Evolutionary conservation across 2,797 vertebrate genomes (phyloP).

Genomic region (Myioborus miniatus): DNA sequence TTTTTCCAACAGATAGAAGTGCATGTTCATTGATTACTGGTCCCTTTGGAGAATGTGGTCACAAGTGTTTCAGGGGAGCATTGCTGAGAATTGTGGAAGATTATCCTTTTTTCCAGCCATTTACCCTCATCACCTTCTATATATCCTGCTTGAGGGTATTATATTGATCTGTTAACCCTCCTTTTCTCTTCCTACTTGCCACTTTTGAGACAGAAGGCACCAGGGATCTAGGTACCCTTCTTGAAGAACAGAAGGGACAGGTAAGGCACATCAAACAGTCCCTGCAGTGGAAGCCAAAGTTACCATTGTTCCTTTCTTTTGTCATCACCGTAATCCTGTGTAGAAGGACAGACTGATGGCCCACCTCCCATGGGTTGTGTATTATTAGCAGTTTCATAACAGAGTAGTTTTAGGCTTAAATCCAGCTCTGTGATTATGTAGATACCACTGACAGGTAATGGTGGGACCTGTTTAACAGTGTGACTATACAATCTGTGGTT

Average conservation of each 20-base stretch:
- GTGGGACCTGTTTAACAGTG: background rate
- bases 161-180: background rate
- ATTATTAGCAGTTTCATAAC: background rate
- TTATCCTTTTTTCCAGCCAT: background rate
- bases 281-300: background rate
- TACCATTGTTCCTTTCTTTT: background rate
- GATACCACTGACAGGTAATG: background rate
- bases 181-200: background rate
- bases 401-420: background rate
- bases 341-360: background rate
- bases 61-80: background rate
- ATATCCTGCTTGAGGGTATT: background rate
- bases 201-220: background rate
- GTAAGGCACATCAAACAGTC: background rate
- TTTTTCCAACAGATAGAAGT: background rate
- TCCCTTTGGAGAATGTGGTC: background rate
- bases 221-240: background rate
- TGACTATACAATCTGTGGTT: background rate
- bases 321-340: background rate
- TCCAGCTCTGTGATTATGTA: background rate
- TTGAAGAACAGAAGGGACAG: background rate
- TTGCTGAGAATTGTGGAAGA: background rate
- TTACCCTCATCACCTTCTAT: background rate
- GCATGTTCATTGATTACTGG: background rate
- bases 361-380: rapidly evolving